Conservation (phyloP, 2,888 invertebrate species). For the Tipula lateralis region DNA sequence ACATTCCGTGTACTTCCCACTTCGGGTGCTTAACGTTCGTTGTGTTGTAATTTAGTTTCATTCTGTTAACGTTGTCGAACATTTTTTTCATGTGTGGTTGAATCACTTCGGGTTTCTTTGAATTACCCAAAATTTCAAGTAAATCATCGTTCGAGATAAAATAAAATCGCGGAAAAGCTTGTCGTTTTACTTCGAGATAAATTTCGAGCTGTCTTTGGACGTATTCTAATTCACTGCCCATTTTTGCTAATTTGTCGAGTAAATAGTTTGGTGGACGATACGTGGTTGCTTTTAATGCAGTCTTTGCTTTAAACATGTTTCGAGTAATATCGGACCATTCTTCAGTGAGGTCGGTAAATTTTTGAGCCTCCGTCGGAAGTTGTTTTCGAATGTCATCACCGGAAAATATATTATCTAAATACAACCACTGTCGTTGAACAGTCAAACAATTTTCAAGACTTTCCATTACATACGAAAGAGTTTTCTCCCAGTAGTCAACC, state of each 20-base stretch:
- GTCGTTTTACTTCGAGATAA: constrained; percentile 84
- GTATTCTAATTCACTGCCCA: constrained; percentile 70
- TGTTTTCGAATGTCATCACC: constrained; percentile 85
- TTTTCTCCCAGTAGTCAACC: constrained; percentile 83
- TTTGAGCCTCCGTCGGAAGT: constrained; percentile 67
- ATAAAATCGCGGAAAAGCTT: constrained; percentile 78
- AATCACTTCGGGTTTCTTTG: constrained; percentile 74
- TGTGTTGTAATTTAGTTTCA: constrained; percentile 58
- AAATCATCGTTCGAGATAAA: constrained; percentile 74
- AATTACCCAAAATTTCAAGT: constrained; percentile 76
- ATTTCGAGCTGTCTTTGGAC: constrained; percentile 79
- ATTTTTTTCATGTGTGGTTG: constrained; percentile 84
- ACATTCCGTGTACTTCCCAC: constrained; percentile 64
- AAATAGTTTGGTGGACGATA: constrained; percentile 58
- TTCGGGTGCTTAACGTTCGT: constrained; percentile 43
- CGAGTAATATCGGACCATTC: constrained; percentile 66
- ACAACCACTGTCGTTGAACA: constrained; percentile 81
- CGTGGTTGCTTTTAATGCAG: constrained; percentile 60
- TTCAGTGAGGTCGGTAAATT: constrained; percentile 67
- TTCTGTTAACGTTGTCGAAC: constrained; percentile 76
- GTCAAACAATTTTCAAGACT: constrained; percentile 72
- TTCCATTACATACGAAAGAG: constrained; percentile 74
- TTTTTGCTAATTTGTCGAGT: constrained; percentile 61
- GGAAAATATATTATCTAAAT: constrained; percentile 81
- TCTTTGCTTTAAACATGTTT: constrained; percentile 45